These are phyloP conservation scores for Hirudo medicinalis DNA, from an alignment of 1,140 invertebrate species.

Conservation along the genomic window DNA sequence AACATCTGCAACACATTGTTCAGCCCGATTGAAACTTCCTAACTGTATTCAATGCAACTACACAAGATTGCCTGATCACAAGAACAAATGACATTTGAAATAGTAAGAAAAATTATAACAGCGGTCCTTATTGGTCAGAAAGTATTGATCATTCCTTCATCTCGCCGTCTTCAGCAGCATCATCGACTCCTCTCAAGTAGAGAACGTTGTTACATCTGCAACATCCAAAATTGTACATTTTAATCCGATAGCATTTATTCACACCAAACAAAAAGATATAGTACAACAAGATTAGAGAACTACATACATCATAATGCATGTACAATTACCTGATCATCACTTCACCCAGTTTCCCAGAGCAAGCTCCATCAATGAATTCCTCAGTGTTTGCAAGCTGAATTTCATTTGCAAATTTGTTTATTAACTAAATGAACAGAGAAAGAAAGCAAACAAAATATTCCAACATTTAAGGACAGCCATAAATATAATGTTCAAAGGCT, in stretches of 20 bases:
- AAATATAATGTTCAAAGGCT: no score
- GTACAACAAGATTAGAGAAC: neutral
- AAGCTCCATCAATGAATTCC: conserved; percentile 81
- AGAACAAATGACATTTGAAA: neutral
- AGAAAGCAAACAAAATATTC: no score
- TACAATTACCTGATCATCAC: conserved; percentile 62
- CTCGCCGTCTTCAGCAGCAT: conserved; percentile 92
- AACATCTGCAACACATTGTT: no score
- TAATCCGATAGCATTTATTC: neutral
- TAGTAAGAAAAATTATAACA: neutral
- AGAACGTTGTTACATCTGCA: conserved; percentile 87
- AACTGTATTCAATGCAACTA: neutral
- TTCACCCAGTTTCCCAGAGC: conserved; percentile 88
- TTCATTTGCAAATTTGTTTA: no score
- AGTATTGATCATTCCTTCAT: conserved; percentile 65
- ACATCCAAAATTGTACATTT: neutral
- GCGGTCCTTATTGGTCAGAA: neutral
- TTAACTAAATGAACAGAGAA: no score
- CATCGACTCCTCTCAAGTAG: conserved; percentile 86
- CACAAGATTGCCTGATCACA: neutral
- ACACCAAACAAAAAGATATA: neutral
- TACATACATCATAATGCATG: neutral
- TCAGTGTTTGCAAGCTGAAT: conserved; percentile 81
- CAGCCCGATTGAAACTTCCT: neutral
- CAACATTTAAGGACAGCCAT: no score